Evolutionary conservation across 1,140 invertebrate species (phyloP), one percentile per base, ranked within the genome.

Genomic region (Trichonephila clavata): DNA sequence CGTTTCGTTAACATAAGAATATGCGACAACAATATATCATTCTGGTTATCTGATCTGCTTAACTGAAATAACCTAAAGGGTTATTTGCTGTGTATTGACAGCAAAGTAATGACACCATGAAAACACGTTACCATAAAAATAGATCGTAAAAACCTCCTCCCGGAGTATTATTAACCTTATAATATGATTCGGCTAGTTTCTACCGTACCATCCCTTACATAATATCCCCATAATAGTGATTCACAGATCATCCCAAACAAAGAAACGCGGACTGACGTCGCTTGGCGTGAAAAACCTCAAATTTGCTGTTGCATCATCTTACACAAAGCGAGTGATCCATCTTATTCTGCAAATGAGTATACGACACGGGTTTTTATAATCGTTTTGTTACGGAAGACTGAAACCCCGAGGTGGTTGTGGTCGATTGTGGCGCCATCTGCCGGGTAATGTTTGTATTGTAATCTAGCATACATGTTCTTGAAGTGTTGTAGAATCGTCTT

Each of bases 311-410:
- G 65, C 65, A 89, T 89, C 87, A 61, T 50, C 32, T 50, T 43
- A 60, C 43, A 71, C 63, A 71, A 89, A 89, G 32, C 32, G 14
- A 89, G 39, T 84, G 83, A 89, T 89, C 87, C 61, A 89, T 89
- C 87, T 89, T 89, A 2, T 89, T 65, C 63, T 27, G 7, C 24
- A 89, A 89, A 89, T 89, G n/a, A 89, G 87, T 77, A 39, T 71
- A 39, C 87, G 65, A 57, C 87, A 71, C 18, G 18, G 65, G 32
- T 89, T 89, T 89, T 89, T 89, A 65, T 89, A 65, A 57, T 89
- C 87, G 63, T 89, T 89, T 89, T 89, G 87, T 77, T 71, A 89
- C 65, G 87, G 87, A 57, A 71, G 87, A 89, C 61, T 89, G 65
- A 68, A 24, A 24, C 59, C 50, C 59, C 50, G 84, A 24, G n/a